Evolutionary conservation across 2,888 invertebrate genomes (phyloP).

Genomic region (Dusona sp.): DNA sequence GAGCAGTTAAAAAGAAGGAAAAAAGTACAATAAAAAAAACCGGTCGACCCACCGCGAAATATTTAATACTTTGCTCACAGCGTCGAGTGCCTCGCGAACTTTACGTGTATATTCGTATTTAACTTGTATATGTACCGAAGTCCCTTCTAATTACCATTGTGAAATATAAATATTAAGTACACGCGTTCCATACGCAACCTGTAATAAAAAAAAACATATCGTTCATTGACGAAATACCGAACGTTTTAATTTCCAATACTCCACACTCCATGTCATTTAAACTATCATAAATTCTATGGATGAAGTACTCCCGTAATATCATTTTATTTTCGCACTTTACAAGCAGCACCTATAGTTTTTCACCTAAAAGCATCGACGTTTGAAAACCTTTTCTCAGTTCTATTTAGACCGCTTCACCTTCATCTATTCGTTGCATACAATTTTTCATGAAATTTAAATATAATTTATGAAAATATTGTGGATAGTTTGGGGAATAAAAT

Average conservation of each 20-base stretch:
- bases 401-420: not conserved
- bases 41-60: slow-evolving; percentile 38
- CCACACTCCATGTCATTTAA: not conserved
- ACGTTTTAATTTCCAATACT: slow-evolving; percentile 7
- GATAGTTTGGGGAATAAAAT: not conserved
- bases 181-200: slow-evolving; percentile 15
- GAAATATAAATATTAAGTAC: slow-evolving; percentile 39
- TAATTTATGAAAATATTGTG: not conserved
- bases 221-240: slow-evolving; percentile 26
- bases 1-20: slow-evolving; percentile 10
- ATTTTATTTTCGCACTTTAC: not conserved
- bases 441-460: no score
- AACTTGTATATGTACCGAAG: slow-evolving; percentile 19
- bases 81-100: slow-evolving; percentile 26
- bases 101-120: not conserved
- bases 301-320: not conserved
- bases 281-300: slow-evolving; percentile 8
- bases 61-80: slow-evolving; percentile 54
- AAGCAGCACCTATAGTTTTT: not conserved
- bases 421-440: not conserved
- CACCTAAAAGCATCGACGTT: not conserved
- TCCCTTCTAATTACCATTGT: slow-evolving; percentile 63
- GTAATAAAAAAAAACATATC: slow-evolving; percentile 30
- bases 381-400: not conserved
- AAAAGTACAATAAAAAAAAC: slow-evolving; percentile 17